Evolutionary conservation across 64 coral and sea anemone genomes (phyloP), one percentile per base, ranked within the genome.

Genomic region (Orbicella faveolata): DNA sequence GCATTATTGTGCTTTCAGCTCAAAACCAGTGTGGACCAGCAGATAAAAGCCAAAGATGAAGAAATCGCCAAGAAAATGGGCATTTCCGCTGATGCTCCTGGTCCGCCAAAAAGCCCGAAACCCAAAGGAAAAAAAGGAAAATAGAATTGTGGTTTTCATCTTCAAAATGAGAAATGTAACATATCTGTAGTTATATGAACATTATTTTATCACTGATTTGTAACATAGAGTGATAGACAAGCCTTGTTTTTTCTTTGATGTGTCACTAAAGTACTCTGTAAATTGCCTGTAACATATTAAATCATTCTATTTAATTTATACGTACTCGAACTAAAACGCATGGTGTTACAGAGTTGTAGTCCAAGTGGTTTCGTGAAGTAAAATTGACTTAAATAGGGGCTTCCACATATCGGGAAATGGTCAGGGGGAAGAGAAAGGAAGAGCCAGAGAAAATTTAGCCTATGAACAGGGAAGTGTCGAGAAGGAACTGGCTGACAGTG

Each of bases 11-110:
- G 55, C 55, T 59, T 90, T 19, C 88, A 96, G 95, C 95, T 96
- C 41, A 96, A 96, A 79, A 88, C 88, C 61, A 96, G 77, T 76
- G 95, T 96, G 16, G 95, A 96, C 18, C 88, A 86, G 19, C 95
- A 96, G 76, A 91, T 96, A 36, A 96, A 93, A 93, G 92, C 89
- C 3, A 93, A 96, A 93, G 95, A 96, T 34, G 95, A 96, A 84
- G 95, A 96, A 77, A 89, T 96, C 21, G 88, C 86, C 6, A 90
- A 93, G 75, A 96, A 96, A 65, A 93, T 93, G 79, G 95, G 95
- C 17, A 86, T 96, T 33, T 87, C 82, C 76, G 80, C 75, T 11
- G 92, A 93, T 76, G 63, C 67, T 65, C 34, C 64, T 14, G 74
- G 79, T 14, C 74, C 95, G 17, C 92, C 95, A 59, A 93, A 90